Evolutionary conservation across 2,113 vertebrate species (phyloP).

Genomic region (Tragulus kanchil): DNA sequence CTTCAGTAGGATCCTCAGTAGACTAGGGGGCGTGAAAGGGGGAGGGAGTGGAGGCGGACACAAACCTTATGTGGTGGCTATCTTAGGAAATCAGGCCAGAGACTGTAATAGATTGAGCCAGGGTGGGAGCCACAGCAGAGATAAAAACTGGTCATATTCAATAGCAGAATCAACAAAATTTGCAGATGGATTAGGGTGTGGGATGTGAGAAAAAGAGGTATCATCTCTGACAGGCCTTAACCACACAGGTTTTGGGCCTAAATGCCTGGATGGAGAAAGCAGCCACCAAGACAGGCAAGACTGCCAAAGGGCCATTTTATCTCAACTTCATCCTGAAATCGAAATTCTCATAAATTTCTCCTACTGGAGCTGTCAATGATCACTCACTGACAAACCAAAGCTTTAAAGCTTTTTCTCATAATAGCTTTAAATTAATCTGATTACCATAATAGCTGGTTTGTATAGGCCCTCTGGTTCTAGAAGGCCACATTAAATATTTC

Average conservation of each 20-base stretch:
- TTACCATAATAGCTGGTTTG: background rate
- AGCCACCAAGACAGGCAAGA: background rate
- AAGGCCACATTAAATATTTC: background rate
- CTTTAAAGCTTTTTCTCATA: background rate
- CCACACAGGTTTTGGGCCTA: background rate
- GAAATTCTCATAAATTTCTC: background rate
- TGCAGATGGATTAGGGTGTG: background rate
- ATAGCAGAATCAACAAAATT: background rate
- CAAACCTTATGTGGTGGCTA: background rate
- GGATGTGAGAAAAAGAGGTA: background rate
- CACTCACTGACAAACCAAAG: background rate
- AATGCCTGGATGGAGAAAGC: background rate
- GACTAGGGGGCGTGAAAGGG: background rate
- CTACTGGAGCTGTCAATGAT: background rate
- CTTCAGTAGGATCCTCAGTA: background rate
- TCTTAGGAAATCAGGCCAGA: background rate
- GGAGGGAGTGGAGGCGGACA: accelerated
- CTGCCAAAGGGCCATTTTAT: background rate
- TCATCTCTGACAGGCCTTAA: background rate
- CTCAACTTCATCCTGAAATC: background rate
- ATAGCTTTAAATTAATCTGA: background rate
- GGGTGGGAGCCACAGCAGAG: background rate
- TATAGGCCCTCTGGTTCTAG: background rate
- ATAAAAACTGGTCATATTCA: background rate
- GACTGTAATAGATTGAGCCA: background rate